phyloP scores from a whole-genome alignment of 2,797 vertebrate genomes.

The Chiroxiphia lanceolata region DNA sequence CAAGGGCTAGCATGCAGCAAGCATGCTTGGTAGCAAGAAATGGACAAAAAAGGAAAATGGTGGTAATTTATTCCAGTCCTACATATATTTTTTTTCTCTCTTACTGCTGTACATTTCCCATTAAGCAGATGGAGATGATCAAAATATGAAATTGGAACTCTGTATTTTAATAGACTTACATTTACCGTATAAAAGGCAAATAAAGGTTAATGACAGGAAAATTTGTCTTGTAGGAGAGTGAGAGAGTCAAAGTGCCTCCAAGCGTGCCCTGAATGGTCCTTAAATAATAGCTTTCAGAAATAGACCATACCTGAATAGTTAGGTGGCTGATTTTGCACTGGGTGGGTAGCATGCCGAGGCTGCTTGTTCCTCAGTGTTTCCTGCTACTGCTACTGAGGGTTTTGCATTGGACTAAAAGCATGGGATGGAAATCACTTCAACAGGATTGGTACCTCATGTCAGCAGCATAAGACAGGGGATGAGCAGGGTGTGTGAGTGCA shows the following conservation, averaged over 20 bases:
- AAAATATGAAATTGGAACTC: background rate
- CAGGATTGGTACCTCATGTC: background rate
- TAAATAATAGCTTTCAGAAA: background rate
- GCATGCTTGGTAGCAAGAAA: background rate
- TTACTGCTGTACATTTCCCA: background rate
- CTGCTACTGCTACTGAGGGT: background rate
- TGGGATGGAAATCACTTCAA: background rate
- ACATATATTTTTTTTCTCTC: background rate
- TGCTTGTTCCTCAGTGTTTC: background rate
- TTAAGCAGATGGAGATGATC: conserved; percentile 11
- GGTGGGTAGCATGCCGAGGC: background rate
- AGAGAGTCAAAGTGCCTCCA: background rate
- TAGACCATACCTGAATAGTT: background rate
- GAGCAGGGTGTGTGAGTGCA: background rate
- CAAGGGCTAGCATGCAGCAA: no score
- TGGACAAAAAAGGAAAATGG: background rate
- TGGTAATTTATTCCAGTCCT: background rate
- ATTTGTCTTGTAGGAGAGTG: background rate
- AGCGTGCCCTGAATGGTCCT: background rate
- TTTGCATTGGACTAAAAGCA: background rate
- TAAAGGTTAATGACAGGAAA: conserved; percentile 24
- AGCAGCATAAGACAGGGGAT: background rate
- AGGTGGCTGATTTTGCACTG: background rate
- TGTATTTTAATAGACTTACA: background rate
- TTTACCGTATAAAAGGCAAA: conserved; percentile 11